Conservation (phyloP, 1,140 invertebrate genomes). For the Aleiodes sp. region DNA sequence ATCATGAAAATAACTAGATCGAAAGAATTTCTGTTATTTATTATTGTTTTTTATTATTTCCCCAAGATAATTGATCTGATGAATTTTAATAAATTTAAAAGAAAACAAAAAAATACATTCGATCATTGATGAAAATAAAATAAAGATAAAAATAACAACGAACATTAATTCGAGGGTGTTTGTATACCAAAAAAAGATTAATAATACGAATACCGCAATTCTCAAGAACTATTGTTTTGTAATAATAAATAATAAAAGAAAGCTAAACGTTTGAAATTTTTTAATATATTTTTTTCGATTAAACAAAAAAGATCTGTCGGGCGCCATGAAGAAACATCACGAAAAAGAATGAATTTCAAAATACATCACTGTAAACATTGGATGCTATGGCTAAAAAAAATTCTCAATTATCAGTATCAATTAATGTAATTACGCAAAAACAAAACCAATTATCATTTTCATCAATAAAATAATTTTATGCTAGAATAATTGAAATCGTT, state of each 20-base stretch:
- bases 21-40: not conserved
- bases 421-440: too few relatives aligned
- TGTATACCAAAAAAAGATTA: conserved; percentile 2
- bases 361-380: not conserved
- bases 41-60: not conserved
- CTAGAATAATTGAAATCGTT: not conserved
- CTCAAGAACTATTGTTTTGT: not conserved
- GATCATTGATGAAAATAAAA: not conserved
- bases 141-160: conserved; percentile 1
- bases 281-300: not conserved
- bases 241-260: not conserved
- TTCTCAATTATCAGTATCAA: too few relatives aligned
- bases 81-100: not conserved
- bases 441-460: too few relatives aligned
- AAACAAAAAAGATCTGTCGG: not conserved
- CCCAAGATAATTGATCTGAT: not conserved
- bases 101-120: not conserved
- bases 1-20: not conserved
- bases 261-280: not conserved
- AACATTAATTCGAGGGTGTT: not conserved
- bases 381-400: not conserved
- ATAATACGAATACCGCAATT: not conserved
- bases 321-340: too few relatives aligned
- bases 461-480: too few relatives aligned
- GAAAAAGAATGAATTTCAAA: too few relatives aligned